A percentile compares a stretch with the other conserved stretches of the same genome.
phyloP scores from a whole-genome alignment of 23 tunicate species.

The Ciona savignyi region DNA sequence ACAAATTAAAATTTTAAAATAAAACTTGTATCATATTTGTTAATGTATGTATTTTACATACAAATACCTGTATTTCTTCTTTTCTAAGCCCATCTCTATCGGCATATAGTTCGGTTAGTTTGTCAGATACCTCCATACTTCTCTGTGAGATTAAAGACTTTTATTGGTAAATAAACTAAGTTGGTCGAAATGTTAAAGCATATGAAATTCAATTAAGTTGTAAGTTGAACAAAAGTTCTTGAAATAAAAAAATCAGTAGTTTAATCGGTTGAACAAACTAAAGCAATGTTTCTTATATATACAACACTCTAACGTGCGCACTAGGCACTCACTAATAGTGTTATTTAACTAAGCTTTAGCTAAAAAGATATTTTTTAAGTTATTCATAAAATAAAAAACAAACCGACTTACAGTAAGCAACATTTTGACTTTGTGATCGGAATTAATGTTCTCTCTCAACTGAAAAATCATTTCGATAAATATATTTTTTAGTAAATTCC shows the following conservation, averaged over 20 bases:
- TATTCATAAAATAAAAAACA: neutral
- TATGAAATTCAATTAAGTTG: no score
- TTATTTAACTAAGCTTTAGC: no score
- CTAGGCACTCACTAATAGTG: no score
- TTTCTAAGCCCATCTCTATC: conserved; percentile 84
- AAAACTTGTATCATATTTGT: neutral
- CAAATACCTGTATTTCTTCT: conserved; percentile 74
- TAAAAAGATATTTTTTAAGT: no score
- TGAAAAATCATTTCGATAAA: conserved; percentile 28
- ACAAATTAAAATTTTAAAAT: neutral
- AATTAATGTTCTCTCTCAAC: conserved; percentile 83
- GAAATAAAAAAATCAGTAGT: no score
- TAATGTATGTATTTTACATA: no score
- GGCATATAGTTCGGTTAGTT: conserved; percentile 58
- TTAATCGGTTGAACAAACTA: no score
- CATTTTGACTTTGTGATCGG: conserved; percentile 63
- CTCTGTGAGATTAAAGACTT: conserved; percentile 22
- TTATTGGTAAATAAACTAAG: no score
- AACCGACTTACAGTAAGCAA: conserved; percentile 65
- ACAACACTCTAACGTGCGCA: no score
- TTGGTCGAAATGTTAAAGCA: neutral
- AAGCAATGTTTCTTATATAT: no score
- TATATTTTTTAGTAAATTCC: no score
- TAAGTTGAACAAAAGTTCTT: no score
- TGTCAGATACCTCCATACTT: conserved; percentile 21